Conservation (phyloP, 2,113 vertebrate genomes). For the Typhlomys cinereus region DNA sequence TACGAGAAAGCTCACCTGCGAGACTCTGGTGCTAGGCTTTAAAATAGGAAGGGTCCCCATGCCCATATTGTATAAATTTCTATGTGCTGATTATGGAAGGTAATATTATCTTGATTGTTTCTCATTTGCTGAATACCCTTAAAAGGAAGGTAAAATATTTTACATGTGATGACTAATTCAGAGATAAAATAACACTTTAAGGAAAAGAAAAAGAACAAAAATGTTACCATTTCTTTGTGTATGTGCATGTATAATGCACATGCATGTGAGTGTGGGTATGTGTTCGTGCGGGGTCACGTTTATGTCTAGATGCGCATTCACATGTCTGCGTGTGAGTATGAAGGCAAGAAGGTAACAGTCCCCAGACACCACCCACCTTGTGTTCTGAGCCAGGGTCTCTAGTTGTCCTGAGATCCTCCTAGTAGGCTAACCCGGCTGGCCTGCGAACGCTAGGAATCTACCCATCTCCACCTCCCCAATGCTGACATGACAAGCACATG, state of each 20-base stretch:
- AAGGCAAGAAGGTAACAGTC: no score
- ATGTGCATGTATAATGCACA: neutral
- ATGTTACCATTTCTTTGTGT: neutral
- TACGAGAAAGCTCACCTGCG: no score
- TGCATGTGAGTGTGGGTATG: no score
- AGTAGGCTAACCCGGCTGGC: neutral
- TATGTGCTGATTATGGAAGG: neutral
- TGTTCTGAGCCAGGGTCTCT: neutral
- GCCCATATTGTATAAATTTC: neutral
- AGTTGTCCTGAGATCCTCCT: neutral
- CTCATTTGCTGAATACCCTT: neutral
- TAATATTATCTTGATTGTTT: neutral
- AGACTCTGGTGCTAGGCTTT: neutral
- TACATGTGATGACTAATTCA: neutral
- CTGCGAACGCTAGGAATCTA: neutral
- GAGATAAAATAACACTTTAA: neutral
- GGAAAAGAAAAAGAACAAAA: neutral
- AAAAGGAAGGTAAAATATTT: slow-evolving; percentile 20
- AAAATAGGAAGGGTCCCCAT: neutral
- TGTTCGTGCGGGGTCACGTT: neutral
- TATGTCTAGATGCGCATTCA: neutral
- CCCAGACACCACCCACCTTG: neutral
- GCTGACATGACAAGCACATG: neutral
- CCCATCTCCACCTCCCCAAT: neutral
- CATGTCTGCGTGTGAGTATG: neutral